Evolutionary conservation across 2,113 vertebrate species (phyloP).

Genomic region (Pseudopodoces humilis): DNA sequence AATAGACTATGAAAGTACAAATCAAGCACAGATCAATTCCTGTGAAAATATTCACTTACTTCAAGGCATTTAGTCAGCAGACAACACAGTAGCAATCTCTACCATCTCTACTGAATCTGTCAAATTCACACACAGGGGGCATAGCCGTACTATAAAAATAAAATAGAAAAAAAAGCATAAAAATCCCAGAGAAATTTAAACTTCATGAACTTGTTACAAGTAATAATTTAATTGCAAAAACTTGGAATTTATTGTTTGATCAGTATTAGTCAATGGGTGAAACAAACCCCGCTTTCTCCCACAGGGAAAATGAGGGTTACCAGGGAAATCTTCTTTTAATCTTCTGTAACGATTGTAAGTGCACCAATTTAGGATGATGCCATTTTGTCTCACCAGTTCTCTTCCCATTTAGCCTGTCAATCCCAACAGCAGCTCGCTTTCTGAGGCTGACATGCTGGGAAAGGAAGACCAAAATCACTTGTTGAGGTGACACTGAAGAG

Average conservation of each 20-base stretch:
- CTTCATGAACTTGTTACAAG: not conserved
- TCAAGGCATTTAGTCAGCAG: not conserved
- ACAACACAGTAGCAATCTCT: not conserved
- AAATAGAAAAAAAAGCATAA: not conserved
- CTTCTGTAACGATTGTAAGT: fast-evolving
- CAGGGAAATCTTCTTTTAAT: not conserved
- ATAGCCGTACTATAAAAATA: too few relatives aligned
- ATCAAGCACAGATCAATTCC: not conserved
- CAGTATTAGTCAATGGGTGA: not conserved
- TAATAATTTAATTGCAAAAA: not conserved
- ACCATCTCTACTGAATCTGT: not conserved
- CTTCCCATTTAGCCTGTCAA: not conserved
- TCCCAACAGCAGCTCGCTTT: not conserved
- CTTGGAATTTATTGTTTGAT: not conserved
- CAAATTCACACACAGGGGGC: not conserved
- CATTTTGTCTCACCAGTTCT: not conserved
- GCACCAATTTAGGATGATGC: not conserved
- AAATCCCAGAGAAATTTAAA: not conserved
- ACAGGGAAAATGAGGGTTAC: not conserved
- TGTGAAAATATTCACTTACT: not conserved
- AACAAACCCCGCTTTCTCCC: not conserved
- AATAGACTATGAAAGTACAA: not conserved
- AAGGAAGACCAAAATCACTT: not conserved
- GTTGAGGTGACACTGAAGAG: not conserved
- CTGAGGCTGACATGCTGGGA: not conserved